Conservation (phyloP, 2,888 invertebrate species). For the Netelia virgata region DNA sequence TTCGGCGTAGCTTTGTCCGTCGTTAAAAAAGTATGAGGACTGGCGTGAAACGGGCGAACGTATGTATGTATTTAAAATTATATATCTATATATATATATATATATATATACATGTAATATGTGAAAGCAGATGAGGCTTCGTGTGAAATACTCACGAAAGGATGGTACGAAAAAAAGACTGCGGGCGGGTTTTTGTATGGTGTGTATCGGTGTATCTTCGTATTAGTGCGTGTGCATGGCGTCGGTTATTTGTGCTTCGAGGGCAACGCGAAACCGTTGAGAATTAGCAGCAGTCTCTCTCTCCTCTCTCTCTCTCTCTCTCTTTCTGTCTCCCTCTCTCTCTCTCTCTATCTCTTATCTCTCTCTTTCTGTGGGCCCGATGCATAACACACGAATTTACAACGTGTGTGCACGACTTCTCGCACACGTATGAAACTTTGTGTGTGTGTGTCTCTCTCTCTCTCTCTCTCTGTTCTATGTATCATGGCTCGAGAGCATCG, state of each 20-base stretch:
- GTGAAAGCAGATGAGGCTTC: constrained; percentile 70
- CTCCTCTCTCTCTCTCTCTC: no score
- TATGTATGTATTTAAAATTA: constrained; percentile 1
- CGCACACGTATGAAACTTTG: constrained; percentile 35
- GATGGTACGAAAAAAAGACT: constrained; percentile 64
- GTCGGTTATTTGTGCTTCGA: constrained; percentile 73
- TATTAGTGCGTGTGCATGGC: constrained; percentile 56
- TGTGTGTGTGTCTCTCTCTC: neutral
- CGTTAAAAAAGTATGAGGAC: constrained; percentile 58
- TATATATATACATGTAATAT: constrained; percentile 30
- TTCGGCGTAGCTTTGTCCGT: constrained; percentile 64
- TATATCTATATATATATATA: neutral
- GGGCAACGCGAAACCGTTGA: constrained; percentile 72
- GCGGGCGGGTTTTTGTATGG: constrained; percentile 46
- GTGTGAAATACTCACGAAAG: constrained; percentile 70
- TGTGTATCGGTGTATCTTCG: constrained; percentile 50
- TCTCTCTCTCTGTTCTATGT: constrained; percentile 23
- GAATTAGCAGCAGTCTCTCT: constrained; percentile 70
- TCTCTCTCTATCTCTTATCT: no score
- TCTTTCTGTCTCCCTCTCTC: no score
- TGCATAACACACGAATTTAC: constrained; percentile 59
- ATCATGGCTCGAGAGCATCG: constrained; percentile 66
- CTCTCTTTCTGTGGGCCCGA: constrained; percentile 33
- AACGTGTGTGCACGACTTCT: constrained; percentile 26
- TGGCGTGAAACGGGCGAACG: constrained; percentile 48